phyloP scores from a whole-genome alignment of 2,888 invertebrate genomes.

The Philonicus albiceps region DNA sequence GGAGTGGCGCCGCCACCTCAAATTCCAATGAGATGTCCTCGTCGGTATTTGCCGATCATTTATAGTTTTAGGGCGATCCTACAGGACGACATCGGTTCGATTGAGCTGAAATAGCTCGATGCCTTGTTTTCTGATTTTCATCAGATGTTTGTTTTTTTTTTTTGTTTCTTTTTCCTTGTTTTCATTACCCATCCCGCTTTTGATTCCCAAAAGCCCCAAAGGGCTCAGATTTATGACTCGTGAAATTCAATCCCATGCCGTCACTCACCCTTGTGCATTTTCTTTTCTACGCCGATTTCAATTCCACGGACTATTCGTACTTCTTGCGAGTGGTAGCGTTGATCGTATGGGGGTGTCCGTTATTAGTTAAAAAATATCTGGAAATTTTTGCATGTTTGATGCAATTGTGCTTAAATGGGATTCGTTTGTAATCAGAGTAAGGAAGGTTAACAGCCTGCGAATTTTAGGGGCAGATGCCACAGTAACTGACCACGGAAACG shows the following conservation, averaged over 20 bases:
- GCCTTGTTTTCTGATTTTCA: not conserved
- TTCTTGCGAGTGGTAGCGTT: not conserved
- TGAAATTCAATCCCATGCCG: slow-evolving; percentile 35
- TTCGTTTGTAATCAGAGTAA: not conserved
- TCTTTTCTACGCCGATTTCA: not conserved
- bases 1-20: not conserved
- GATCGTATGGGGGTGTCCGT: not conserved
- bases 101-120: not conserved
- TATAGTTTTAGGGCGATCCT: not conserved
- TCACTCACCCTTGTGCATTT: slow-evolving; percentile 34
- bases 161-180: not conserved
- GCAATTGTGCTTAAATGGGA: not conserved
- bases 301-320: not conserved
- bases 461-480: slow-evolving; percentile 1
- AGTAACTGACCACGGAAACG: not conserved
- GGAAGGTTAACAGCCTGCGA: slow-evolving; percentile 28
- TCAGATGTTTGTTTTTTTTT: not conserved
- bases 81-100: not conserved
- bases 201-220: not conserved
- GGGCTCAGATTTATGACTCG: slow-evolving; percentile 38
- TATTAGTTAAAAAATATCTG: slow-evolving; percentile 7
- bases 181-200: not conserved
- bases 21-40: not conserved
- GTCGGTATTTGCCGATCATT: not conserved
- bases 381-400: slow-evolving; percentile 13